Evolutionary conservation across 2,888 invertebrate species (phyloP), one percentile per base, ranked within the genome.

Genomic region (Tortrix viridana): DNA sequence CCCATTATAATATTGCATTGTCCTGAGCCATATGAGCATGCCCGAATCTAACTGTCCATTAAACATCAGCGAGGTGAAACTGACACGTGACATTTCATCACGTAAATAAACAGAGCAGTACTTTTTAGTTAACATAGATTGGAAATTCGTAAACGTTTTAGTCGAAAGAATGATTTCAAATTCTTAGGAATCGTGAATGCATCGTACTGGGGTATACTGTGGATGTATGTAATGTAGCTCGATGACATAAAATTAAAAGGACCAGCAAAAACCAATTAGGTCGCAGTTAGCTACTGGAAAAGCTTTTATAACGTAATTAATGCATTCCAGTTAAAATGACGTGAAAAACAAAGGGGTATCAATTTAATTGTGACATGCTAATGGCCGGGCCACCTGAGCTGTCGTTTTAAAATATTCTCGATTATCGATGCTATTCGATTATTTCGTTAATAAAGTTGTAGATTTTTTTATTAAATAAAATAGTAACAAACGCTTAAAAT

Each of bases 351-450:
- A 83, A 82, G 74, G 72, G 72, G 74, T 80, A 83, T 86, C 84
- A 81, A 87, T 86, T 87, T 85, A 79, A 84, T 79, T 82, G 79
- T 81, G 82, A 77, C 84, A 80, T 67, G 79, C 79, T 87, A 85
- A 86, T 85, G 82, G 85, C 68, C 67, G 57, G 71, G 71, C 79
- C 81, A 84, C 80, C 82, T 83, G 82, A 77, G 80, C 67, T 67
- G 64, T 65, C 37, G 63, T 57, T 71, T 72, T 67, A 71, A 71
- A 71, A 69, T 65, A 56, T 67, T 65, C 65, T 50, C 57, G 54
- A 59, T 55, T 65, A 67, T 48, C 41, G 47, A 63, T 20, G 19
- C 47, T 57, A 52, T 63, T 58, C 32, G 14, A 50, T 46, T 1
- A 53, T 46, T 47, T 26, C 18, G 41, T 16, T 41, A 41, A 41